These are phyloP conservation scores for Heliconius hermathena DNA, from an alignment of 1,140 invertebrate species.

Conservation along the genomic window DNA sequence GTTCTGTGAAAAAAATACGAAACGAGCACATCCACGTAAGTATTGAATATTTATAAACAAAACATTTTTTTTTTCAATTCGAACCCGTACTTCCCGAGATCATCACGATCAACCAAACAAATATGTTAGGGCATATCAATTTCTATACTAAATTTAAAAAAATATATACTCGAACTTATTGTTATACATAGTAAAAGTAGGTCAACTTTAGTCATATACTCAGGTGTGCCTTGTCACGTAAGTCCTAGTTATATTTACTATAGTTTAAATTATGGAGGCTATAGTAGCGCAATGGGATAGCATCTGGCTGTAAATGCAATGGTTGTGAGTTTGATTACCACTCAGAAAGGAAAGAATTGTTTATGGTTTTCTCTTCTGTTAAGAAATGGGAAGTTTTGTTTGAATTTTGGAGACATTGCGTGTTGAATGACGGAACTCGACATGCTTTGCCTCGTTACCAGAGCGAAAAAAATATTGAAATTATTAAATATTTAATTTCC, in stretches of 20 bases:
- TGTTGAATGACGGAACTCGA: no score
- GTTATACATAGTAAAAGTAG: constrained; percentile 5
- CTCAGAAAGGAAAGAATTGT: no score
- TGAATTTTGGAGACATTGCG: no score
- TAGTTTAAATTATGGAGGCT: not conserved
- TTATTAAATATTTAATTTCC: no score
- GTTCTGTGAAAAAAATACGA: not conserved
- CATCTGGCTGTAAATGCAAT: no score
- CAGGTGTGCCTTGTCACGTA: constrained; percentile 32
- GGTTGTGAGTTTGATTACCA: no score
- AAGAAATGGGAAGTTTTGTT: no score
- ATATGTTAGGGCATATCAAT: not conserved
- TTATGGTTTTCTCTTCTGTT: no score
- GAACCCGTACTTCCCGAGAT: not conserved
- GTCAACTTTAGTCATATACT: constrained; percentile 19
- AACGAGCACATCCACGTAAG: not conserved
- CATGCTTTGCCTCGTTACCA: no score
- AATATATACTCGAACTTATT: not conserved
- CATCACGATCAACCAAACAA: not conserved
- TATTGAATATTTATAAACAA: not conserved
- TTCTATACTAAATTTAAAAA: not conserved
- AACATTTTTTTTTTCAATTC: not conserved
- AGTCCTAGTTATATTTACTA: not conserved
- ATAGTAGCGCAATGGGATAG: not conserved
- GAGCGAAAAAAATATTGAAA: no score